Base-by-base conservation (phyloP, 2,888 invertebrate genomes). In the Corythucha ciliata region DNA sequence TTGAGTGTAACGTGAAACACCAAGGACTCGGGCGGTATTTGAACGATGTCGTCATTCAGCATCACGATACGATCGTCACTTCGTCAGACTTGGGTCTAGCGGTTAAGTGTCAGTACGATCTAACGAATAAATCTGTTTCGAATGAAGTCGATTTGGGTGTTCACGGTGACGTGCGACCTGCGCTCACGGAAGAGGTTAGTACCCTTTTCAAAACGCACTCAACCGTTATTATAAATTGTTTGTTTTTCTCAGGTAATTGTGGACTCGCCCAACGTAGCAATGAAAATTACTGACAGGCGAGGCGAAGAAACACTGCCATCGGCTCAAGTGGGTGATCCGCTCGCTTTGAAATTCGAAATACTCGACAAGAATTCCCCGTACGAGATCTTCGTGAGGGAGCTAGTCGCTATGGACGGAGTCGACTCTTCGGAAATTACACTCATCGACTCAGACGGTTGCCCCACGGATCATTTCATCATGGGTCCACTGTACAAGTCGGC, bases 1-100 rank as follows among this genome's bases (percentile, higher is more conserved):
- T 92, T 57, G 90, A 91, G 68, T 92, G 92, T 69, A 90, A 90
- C 69, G 90, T 92, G 42, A 81, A 86, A 63, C 87, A 90, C 67
- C 88, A 88, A 65, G 85, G 87, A 52, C 40, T 51, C 34, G 47
- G 46, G 29, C 40, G 47, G 64, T 88, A 86, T 67, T 77, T 89
- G 65, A 92, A 90, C 69, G 92, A 92, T 70, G 89, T 90, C 57
- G 86, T 92, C 51, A 90, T 93, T 64, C 92, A 93, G 68, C 91
- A 92, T 71, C 92, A 93, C 72, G 91, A 91, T 67, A 89, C 89
- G 65, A 92, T 93, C 63, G 90, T 93, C 58, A 93, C 92, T 58
- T 89, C 88, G 57, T 88, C 90, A 44, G 92, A 93, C 76, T 77
- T 93, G 63, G 92, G 92, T 32, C 75, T 92, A 49, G 89, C 90